Evolutionary conservation across 2,797 vertebrate species (phyloP).

Genomic region (Gymnocypris eckloni): DNA sequence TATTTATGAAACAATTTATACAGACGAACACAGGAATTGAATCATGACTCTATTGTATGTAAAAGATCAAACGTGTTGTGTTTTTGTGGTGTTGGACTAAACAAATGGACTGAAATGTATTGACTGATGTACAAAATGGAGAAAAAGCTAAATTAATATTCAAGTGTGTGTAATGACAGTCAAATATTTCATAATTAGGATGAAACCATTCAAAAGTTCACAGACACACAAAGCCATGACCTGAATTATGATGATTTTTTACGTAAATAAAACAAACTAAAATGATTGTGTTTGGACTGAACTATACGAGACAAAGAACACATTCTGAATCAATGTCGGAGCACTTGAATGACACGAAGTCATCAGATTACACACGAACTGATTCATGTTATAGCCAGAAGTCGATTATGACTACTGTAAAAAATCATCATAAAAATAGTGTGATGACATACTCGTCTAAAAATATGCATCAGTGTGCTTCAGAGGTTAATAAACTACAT

Average conservation of each 20-base stretch:
- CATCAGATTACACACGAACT: not conserved
- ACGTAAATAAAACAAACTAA: not conserved
- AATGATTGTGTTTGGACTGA: not conserved
- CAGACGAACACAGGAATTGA: not conserved
- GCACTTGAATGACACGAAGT: not conserved
- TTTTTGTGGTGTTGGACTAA: not conserved
- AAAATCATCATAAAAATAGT: not conserved
- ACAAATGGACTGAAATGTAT: not conserved
- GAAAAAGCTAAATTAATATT: not conserved
- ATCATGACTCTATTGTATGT: not conserved
- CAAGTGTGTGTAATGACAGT: not conserved
- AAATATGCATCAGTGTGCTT: not conserved
- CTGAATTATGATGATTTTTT: not conserved
- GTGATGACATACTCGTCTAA: not conserved
- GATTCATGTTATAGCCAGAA: not conserved
- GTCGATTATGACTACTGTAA: not conserved
- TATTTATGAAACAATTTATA: not conserved
- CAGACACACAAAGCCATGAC: not conserved
- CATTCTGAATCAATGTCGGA: not conserved
- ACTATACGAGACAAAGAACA: not conserved
- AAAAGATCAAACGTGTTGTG: not conserved
- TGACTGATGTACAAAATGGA: not conserved
- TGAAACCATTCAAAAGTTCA: not conserved
- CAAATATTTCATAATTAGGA: too few species aligned
- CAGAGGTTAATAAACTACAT: not conserved